Evolutionary conservation across 2,113 vertebrate species (phyloP).

Genomic region (Myodes glareolus): DNA sequence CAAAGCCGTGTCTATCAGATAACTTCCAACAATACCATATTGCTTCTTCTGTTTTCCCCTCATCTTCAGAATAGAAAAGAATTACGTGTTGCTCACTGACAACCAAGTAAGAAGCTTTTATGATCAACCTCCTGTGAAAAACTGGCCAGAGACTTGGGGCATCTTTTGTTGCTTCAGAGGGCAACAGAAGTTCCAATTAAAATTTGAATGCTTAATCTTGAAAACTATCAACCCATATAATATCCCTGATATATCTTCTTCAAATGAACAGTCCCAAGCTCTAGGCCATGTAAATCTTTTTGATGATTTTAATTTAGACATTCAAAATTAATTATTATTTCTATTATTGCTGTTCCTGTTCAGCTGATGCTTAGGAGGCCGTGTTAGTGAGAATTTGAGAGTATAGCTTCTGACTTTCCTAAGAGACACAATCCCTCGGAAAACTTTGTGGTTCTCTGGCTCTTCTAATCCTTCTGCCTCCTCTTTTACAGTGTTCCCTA

Average conservation of each 20-base stretch:
- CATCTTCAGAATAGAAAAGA: constrained; percentile 7
- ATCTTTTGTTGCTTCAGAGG: constrained; percentile 47
- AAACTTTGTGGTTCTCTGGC: background rate
- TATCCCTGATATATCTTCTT: background rate
- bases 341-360: background rate
- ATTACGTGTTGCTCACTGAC: background rate
- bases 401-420: background rate
- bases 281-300: background rate
- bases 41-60: background rate
- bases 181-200: background rate
- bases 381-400: background rate
- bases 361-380: background rate
- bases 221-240: background rate
- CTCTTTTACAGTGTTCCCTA: background rate
- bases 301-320: constrained; percentile 48
- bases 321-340: constrained; percentile 1
- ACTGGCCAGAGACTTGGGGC: background rate
- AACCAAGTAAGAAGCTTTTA: constrained; percentile 56
- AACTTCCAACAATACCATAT: constrained; percentile 20
- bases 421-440: background rate
- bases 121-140: constrained; percentile 43
- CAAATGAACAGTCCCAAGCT: background rate
- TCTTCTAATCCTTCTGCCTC: background rate
- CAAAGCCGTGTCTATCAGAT: constrained; percentile 38
- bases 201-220: constrained; percentile 9